Conservation (phyloP, 1,140 invertebrate genomes). For the Colletes latitarsis region DNA sequence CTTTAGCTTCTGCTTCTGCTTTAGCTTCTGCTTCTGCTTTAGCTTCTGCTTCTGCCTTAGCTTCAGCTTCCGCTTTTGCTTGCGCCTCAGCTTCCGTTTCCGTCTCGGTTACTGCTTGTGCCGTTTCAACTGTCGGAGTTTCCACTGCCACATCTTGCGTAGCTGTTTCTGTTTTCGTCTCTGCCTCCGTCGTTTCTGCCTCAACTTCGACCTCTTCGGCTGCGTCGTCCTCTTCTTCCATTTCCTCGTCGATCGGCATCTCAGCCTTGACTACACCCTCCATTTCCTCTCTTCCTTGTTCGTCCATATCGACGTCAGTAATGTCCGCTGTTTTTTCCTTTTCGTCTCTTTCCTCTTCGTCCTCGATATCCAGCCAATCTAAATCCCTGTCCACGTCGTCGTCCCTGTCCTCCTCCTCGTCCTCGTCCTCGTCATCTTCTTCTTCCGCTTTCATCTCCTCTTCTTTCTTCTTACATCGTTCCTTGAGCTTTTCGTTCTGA, state of each 20-base stretch:
- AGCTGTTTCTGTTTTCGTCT: not conserved
- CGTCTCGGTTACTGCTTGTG: not conserved
- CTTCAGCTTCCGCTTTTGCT: conserved; percentile 6
- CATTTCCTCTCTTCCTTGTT: not conserved
- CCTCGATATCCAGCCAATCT: not conserved
- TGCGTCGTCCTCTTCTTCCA: not conserved
- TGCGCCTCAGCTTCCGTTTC: conserved; percentile 16
- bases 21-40: not conserved
- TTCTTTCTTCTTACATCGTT: conserved; percentile 53
- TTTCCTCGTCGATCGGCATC: not conserved
- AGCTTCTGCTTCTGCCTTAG: not conserved
- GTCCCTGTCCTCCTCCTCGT: conserved; percentile 5
- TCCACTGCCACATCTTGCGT: not conserved
- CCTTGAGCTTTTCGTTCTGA: conserved; percentile 55
- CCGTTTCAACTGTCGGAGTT: not conserved
- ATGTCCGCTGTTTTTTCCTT: not conserved
- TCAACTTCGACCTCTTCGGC: too few relatives aligned
- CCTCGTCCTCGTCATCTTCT: conserved; percentile 20
- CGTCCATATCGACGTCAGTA: not conserved
- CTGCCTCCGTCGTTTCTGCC: not conserved
- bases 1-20: conserved; percentile 3
- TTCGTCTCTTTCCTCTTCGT: not conserved
- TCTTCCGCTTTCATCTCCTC: conserved; percentile 38
- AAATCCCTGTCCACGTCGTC: not conserved
- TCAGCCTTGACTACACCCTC: not conserved